Conservation (phyloP, 2,888 invertebrate genomes). For the Ptychoptera contaminata region DNA sequence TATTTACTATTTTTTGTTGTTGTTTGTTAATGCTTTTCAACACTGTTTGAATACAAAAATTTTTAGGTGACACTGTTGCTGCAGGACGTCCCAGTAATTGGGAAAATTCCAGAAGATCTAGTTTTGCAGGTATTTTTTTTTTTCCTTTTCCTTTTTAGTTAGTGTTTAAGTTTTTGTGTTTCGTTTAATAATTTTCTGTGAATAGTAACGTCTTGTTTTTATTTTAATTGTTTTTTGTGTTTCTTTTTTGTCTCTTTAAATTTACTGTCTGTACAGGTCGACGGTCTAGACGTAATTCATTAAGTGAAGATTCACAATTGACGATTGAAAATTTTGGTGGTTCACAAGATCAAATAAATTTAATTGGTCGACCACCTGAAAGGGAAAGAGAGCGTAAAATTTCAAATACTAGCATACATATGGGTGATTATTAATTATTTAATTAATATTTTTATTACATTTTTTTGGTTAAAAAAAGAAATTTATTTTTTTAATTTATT, state of each 20-base stretch:
- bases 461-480: not conserved
- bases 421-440: not conserved
- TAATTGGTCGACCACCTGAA: slow-evolving; percentile 69
- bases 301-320: slow-evolving; percentile 74
- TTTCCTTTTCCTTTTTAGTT: not conserved
- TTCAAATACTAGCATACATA: slow-evolving; percentile 23
- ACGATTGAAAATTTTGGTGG: slow-evolving; percentile 90
- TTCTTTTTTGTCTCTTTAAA: not conserved
- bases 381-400: slow-evolving; percentile 32
- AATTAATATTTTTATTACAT: not conserved
- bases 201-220: not conserved
- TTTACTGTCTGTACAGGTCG: slow-evolving; percentile 43
- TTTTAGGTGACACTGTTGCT: slow-evolving; percentile 36
- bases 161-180: slow-evolving; percentile 4
- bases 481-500: not conserved
- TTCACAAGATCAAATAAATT: slow-evolving; percentile 75
- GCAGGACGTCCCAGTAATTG: slow-evolving; percentile 79
- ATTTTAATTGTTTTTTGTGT: no score
- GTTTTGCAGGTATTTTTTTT: slow-evolving; percentile 47
- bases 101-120: slow-evolving; percentile 53
- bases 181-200: slow-evolving; percentile 1
- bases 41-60: not conserved
- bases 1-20: not conserved
- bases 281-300: slow-evolving; percentile 68
- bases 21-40: no score